A percentile compares a stretch with the other conserved stretches of the same genome.
Conservation (phyloP, 2,113 vertebrate genomes). For the Dinomys branickii region DNA sequence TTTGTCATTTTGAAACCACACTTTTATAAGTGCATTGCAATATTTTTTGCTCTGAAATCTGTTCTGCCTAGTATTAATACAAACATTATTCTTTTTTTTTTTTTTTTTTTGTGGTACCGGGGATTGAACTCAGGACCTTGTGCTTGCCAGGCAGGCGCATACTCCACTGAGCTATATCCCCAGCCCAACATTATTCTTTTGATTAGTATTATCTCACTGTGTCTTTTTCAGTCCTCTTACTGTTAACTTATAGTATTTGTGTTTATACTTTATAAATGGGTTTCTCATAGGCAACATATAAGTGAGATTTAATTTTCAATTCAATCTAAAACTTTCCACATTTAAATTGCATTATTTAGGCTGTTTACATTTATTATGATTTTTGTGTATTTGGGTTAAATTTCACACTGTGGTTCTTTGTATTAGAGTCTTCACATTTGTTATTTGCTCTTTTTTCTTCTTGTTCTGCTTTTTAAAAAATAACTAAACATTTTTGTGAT, state of each 20-base stretch:
- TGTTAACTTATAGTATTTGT: background rate
- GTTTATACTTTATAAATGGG: background rate
- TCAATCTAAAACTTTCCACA: background rate
- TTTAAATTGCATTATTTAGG: background rate
- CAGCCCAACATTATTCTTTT: background rate
- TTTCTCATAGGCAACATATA: background rate
- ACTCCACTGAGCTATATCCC: too few relatives aligned
- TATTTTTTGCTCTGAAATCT: background rate
- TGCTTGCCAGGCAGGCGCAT: too few relatives aligned
- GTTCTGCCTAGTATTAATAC: background rate
- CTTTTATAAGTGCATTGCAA: background rate
- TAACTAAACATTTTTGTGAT: background rate
- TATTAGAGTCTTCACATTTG: background rate
- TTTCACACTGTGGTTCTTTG: background rate
- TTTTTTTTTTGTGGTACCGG: too few relatives aligned
- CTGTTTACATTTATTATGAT: background rate
- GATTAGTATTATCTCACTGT: background rate
- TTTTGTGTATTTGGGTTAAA: background rate
- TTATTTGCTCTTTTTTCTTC: background rate
- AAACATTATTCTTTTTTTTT: background rate
- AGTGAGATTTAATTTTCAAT: background rate
- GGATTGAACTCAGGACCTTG: too few relatives aligned
- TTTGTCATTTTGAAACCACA: background rate
- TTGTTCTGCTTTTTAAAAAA: background rate
- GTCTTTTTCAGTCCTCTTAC: background rate